Evolutionary conservation across 1,140 invertebrate genomes (phyloP), one percentile per base, ranked within the genome.

Genomic region (Anthonomus grandis): DNA sequence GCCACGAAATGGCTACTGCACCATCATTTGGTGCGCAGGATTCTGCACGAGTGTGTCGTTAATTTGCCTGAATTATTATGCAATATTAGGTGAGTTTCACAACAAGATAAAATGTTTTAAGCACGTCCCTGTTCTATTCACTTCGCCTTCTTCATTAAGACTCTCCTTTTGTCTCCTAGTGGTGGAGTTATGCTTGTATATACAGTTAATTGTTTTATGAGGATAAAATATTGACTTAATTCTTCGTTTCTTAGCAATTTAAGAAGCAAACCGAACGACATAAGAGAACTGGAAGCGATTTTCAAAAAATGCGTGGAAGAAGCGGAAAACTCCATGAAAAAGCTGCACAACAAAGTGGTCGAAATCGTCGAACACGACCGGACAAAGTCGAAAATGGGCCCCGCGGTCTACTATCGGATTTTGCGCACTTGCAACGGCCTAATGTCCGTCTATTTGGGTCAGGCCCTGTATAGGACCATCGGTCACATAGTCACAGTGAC

Each of bases 21-120:
- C n/a, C 81, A 86, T 64, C 79, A 78, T 13, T 78, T 86, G 39
- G 77, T 87, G 55, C 76, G 79, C 42, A 75, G 77, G 23, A 76
- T 87, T 3, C 64, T 86, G 1, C 74, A 75, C 44, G 79, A 78
- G 18, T 79, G 82, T 1, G 73, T 78, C 10, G 67, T 65, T 15
- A 72, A 75, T 1, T 74, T 87, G 63, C 82, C 83, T 0, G 46
- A 67, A 1, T 66, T 70, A 31, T 74, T 85, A 6, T 78, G 80
- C n/a, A 68, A 81, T 65, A 78, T 84, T 57, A 49, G 44, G 44
- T 47, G 17, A 27, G 2, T 21, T 9, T 19, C n/a, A n/a, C n/a
- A n/a, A n/a, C n/a, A n/a, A n/a, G n/a, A n/a, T n/a, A n/a, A n/a
- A n/a, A n/a, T n/a, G n/a, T n/a, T n/a, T n/a, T n/a, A n/a, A n/a